Conservation (phyloP, 1,140 invertebrate species). For the Cotesia glomerata region DNA sequence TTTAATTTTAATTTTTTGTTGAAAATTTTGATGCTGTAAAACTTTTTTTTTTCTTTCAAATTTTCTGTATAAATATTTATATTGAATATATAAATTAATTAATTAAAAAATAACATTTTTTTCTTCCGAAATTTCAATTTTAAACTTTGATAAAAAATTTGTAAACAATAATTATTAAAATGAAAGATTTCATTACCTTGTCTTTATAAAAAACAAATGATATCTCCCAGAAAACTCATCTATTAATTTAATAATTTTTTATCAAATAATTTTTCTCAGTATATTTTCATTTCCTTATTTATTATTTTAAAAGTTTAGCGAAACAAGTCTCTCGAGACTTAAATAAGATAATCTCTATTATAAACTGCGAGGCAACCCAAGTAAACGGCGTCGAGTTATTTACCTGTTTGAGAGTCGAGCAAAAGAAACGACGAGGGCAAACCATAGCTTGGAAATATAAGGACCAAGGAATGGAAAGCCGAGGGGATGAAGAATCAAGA, state of each 20-base stretch:
- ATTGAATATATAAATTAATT: too few relatives aligned
- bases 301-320: not conserved
- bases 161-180: too few relatives aligned
- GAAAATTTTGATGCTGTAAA: too few relatives aligned
- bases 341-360: slow-evolving; percentile 65
- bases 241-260: slow-evolving; percentile 1
- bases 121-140: too few relatives aligned
- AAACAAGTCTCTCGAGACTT: slow-evolving; percentile 33
- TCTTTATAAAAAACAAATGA: too few relatives aligned
- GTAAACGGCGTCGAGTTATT: slow-evolving; percentile 59
- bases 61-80: too few relatives aligned
- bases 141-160: too few relatives aligned
- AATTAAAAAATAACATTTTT: too few relatives aligned
- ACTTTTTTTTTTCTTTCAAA: too few relatives aligned
- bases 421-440: slow-evolving; percentile 18
- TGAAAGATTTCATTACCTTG: too few relatives aligned
- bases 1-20: too few relatives aligned
- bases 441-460: not conserved
- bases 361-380: slow-evolving; percentile 56
- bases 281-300: slow-evolving; percentile 1
- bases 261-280: not conserved
- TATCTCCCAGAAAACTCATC: slow-evolving; percentile 43
- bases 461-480: not conserved
- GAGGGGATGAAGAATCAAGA: too few relatives aligned
- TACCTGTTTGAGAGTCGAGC: slow-evolving; percentile 47